phyloP scores from a whole-genome alignment of 2,888 invertebrate species.

The Chrysomela aeneicollis region DNA sequence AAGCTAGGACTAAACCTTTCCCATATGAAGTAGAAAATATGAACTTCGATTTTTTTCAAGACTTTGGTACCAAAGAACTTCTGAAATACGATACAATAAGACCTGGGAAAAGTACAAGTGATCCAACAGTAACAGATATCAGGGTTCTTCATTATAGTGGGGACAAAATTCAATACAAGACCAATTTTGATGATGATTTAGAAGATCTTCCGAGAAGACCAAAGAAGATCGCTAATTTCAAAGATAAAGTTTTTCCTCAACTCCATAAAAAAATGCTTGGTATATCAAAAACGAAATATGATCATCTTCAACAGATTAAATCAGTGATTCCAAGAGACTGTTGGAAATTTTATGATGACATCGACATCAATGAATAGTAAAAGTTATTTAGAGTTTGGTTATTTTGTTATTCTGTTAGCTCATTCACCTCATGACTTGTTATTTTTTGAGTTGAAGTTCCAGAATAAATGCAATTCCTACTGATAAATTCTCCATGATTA shows the following conservation, averaged over 20 bases:
- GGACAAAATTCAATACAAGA: constrained; percentile 15
- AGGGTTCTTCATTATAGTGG: constrained; percentile 10
- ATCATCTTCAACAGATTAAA: background rate
- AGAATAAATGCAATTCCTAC: background rate
- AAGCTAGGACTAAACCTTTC: constrained; percentile 13
- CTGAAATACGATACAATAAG: too few species aligned
- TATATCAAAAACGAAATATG: background rate
- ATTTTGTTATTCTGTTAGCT: background rate
- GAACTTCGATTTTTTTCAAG: constrained; percentile 13
- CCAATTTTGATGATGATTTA: constrained; percentile 17
- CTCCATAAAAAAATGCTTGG: background rate
- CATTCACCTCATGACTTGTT: background rate
- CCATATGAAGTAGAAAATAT: constrained; percentile 14
- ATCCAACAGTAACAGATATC: too few species aligned
- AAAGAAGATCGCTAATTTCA: constrained; percentile 6
- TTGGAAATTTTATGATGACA: constrained; percentile 1
- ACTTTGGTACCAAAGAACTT: too few species aligned
- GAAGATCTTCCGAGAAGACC: too few species aligned
- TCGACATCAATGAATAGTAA: background rate
- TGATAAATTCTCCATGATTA: background rate
- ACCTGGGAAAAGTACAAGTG: too few species aligned
- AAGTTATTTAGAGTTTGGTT: background rate
- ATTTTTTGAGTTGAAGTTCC: background rate
- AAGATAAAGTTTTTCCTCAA: constrained; percentile 1
- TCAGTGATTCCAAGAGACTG: too few species aligned